Percentiles rank a stretch among this genome's conserved stretches.
These are phyloP conservation scores for Mustelus asterias DNA, from an alignment of 2,113 vertebrate species.

Conservation along the genomic window DNA sequence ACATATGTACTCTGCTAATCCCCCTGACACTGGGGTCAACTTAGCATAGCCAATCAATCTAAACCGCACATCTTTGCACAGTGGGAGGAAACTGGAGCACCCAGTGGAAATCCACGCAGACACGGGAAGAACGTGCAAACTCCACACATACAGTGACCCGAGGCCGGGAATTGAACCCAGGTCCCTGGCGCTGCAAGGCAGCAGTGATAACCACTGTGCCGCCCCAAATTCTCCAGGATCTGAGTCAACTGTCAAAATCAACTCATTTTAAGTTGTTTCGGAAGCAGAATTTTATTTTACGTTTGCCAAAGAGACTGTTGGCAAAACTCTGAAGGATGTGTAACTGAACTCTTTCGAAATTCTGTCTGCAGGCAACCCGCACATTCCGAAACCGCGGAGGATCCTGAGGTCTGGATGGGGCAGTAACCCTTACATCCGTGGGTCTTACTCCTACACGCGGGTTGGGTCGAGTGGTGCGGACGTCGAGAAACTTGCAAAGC, in stretches of 20 bases:
- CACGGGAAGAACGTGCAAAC: no score
- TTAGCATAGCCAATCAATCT: no score
- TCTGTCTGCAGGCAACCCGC: conserved; percentile 71
- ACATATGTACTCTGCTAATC: no score
- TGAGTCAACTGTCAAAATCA: background rate
- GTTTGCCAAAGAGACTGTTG: background rate
- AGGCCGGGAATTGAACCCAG: no score
- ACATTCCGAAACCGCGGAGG: conserved; percentile 93
- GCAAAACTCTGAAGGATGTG: background rate
- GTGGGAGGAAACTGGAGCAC: no score
- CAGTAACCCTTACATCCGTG: conserved; percentile 84
- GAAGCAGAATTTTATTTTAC: background rate
- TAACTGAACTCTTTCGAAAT: background rate
- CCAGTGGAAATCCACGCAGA: no score
- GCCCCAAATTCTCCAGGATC: background rate
- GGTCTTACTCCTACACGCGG: conserved; percentile 94
- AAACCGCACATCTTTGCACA: no score
- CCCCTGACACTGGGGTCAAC: no score
- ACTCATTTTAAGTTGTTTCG: background rate
- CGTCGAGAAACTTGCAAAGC: conserved; percentile 83
- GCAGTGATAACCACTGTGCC: no score
- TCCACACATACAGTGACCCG: no score
- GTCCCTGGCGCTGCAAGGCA: no score
- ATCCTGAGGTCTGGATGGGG: conserved; percentile 95
- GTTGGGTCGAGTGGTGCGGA: conserved; percentile 90